A percentile compares a stretch with the other conserved stretches of the same genome.
Evolutionary conservation across 2,888 invertebrate species (phyloP).

Genomic region (Mystacides longicornis): DNA sequence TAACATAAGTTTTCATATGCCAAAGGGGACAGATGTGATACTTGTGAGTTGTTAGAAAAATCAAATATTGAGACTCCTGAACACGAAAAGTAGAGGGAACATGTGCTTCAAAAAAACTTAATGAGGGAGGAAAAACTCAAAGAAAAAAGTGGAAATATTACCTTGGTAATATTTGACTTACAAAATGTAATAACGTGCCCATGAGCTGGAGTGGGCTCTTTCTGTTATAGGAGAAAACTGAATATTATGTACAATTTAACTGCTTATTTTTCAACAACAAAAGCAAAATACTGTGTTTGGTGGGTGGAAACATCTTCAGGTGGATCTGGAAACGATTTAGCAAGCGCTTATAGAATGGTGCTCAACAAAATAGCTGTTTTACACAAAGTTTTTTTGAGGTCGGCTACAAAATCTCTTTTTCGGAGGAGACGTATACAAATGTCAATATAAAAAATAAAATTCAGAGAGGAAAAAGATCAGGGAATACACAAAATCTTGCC

Average conservation of each 20-base stretch:
- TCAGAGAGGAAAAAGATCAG: neutral
- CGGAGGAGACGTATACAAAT: neutral
- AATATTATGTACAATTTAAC: neutral
- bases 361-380: neutral
- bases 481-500: neutral
- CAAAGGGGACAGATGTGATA: neutral
- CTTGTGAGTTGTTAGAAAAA: neutral
- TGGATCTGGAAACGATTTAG: neutral
- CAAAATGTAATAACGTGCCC: neutral
- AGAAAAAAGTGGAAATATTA: neutral
- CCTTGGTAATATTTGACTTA: neutral
- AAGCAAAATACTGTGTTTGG: neutral
- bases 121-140: neutral
- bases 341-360: neutral
- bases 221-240: neutral
- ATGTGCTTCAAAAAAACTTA: neutral
- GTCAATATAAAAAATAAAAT: neutral
- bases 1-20: neutral
- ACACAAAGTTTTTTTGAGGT: neutral
- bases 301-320: neutral
- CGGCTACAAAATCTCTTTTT: neutral
- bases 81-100: neutral
- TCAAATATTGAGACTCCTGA: neutral
- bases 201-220: neutral
- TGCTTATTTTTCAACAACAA: neutral